Evolutionary conservation across 30 jellyfish, hydroid and myxozoan genomes (phyloP), one percentile per base, ranked within the genome.

Genomic region (Cassiopea xamachana): DNA sequence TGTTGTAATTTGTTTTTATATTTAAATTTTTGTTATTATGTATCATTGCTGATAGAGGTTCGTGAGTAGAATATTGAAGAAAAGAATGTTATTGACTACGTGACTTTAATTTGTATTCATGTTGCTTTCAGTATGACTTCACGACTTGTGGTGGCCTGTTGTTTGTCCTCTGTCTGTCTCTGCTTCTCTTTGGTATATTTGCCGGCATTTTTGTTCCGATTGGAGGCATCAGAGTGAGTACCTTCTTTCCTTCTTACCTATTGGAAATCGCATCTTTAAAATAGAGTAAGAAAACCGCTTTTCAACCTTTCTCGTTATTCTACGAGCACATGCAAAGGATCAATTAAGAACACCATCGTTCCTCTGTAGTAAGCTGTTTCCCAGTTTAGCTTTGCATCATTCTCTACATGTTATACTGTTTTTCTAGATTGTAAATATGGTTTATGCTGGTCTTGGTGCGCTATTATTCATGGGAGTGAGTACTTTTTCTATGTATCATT

Each of bases 381-480:
- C 39, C 39, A 27, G 39, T 27, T 27, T 27, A 27, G 64, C 64
- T 55, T 55, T 45, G 2, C 16, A 1, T 19, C 39, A 27, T 45
- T 46, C 16, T n/a, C 16, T 9, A 16, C 68, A 27, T 55, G 7
- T 3, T 3, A 10, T 55, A 10, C 12, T n/a, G 74, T 48, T 43
- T 82, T 79, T 81, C 9, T 69, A 93, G 98, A 84, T 85, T 68
- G 90, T 82, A 59, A 83, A 78, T 73, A 61, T 93, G 88, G 98
- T 87, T 46, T 88, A 88, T 80, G 92, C 98, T 2, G 85, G 86
- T 45, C 95, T 93, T 73, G 98, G 98, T 6, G 98, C 98, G 10
- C 88, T 93, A 7, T 89, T 93, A 71, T 93, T 93, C 89, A 93
- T 93, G 98, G 98, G 82, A 58, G 98, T 93, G 74, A 93, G 98